Evolutionary conservation across 1,140 invertebrate genomes (phyloP).

Genomic region (Zaprionus ghesquierei): DNA sequence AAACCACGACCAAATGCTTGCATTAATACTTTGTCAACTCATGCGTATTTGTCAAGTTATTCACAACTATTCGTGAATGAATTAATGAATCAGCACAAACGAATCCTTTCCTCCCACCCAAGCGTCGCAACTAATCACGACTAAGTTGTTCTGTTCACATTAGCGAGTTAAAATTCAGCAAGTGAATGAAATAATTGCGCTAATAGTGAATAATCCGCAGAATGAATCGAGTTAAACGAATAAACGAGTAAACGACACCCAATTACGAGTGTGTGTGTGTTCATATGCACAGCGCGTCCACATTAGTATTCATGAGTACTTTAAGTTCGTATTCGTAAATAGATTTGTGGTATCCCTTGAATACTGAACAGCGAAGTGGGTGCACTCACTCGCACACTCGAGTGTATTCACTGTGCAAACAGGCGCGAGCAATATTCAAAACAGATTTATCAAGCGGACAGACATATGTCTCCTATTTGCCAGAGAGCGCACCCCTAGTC

Average conservation of each 20-base stretch:
- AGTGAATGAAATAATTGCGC: background rate
- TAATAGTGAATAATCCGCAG: background rate
- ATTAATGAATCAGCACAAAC: background rate
- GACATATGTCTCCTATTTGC: background rate
- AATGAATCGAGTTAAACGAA: background rate
- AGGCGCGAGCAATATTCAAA: conserved; percentile 13
- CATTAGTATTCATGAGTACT: background rate
- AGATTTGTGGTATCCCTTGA: background rate
- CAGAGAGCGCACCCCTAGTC: background rate
- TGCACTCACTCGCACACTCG: conserved; percentile 3
- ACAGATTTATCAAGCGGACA: conserved; percentile 20
- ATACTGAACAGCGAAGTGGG: background rate
- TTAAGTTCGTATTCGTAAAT: background rate
- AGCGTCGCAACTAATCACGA: background rate
- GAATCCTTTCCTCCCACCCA: background rate
- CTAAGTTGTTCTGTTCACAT: background rate
- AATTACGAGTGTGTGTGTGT: background rate
- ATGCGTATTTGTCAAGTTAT: background rate
- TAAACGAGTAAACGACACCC: background rate
- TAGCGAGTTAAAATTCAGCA: background rate
- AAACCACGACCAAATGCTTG: background rate
- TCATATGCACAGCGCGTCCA: background rate
- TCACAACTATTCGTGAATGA: conserved; percentile 6
- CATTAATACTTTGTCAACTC: background rate
- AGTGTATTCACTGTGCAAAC: conserved; percentile 9